Base-by-base conservation (phyloP, 2,797 vertebrate species). In the Sebastes elongatus region DNA sequence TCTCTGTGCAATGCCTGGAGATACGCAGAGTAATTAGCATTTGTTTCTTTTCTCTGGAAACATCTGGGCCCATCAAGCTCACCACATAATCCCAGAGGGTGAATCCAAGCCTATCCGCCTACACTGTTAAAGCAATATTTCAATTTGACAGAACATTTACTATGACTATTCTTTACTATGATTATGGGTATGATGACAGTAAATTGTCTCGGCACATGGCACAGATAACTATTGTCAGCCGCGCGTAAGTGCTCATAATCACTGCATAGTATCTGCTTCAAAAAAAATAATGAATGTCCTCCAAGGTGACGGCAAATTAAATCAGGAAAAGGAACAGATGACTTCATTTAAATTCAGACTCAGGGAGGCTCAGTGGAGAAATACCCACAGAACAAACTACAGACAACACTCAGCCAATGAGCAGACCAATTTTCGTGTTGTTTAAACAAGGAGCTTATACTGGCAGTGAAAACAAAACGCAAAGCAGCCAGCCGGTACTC, bases 11-110 rank as follows among this genome's bases (percentile, higher is more conserved):
- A 85, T 86, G 92, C 92, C 87, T 83, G 49, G 84, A 93, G 90
- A 89, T 89, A 84, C 89, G 88, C 88, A 77, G 76, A 84, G 84
- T 93, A 95, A 96, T 96, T 95, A 95, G 92, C 90, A 89, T 93
- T 93, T 92, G 87, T 93, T 93, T 91, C 85, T 83, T 92, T 91
- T 89, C 87, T 91, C 85, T 89, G 74, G 87, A 94, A 95, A 95
- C 95, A 96, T 94, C 93, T 94, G 94, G 87, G 86, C 88, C 82
- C 86, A 92, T 88, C 89, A 89, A 88, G 84, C 88, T 91, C 90
- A 86, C 83, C 87, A 86, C 79, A 85, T 88, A 87, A 92, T 93
- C 90, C 91, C 88, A 76, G 62, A 93, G 90, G 92, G 85, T 72
- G 87, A 93, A 91, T 88, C 88, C 85, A 80, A 87, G 87, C 81